phyloP scores from a whole-genome alignment of 1,140 invertebrate genomes.

The Pogonomyrmex barbatus region DNA sequence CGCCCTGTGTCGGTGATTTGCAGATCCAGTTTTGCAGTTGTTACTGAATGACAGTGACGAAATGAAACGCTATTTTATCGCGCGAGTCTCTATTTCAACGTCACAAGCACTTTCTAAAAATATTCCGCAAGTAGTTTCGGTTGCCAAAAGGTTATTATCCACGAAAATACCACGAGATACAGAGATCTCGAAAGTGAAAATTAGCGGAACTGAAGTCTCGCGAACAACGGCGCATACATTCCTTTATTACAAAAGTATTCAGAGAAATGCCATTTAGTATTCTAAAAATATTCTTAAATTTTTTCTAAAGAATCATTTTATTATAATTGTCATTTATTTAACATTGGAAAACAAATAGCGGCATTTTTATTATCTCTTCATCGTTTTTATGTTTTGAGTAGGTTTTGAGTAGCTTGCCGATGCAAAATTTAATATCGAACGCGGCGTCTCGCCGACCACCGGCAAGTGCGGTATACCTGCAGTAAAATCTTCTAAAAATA shows the following conservation, averaged over 20 bases:
- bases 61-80: slow-evolving; percentile 13
- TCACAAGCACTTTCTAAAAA: slow-evolving; percentile 19
- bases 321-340: neutral
- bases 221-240: neutral
- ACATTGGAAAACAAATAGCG: neutral
- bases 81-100: neutral
- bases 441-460: neutral
- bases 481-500: neutral
- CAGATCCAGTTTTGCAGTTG: neutral
- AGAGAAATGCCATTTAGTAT: no score
- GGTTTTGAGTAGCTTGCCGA: neutral
- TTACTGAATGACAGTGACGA: neutral
- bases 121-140: slow-evolving; percentile 33
- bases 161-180: slow-evolving; percentile 20
- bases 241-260: no score
- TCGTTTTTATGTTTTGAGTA: neutral
- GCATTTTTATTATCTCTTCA: neutral
- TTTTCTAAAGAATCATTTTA: neutral
- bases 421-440: slow-evolving; percentile 19
- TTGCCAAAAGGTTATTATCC: slow-evolving; percentile 41
- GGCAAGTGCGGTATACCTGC: slow-evolving; percentile 33
- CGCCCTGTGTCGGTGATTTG: neutral
- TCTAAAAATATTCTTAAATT: neutral
- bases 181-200: neutral
- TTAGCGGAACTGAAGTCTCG: neutral